Percentiles rank a stretch among this genome's conserved stretches.
phyloP scores from a whole-genome alignment of 2,113 vertebrate species.

The Chionis minor region DNA sequence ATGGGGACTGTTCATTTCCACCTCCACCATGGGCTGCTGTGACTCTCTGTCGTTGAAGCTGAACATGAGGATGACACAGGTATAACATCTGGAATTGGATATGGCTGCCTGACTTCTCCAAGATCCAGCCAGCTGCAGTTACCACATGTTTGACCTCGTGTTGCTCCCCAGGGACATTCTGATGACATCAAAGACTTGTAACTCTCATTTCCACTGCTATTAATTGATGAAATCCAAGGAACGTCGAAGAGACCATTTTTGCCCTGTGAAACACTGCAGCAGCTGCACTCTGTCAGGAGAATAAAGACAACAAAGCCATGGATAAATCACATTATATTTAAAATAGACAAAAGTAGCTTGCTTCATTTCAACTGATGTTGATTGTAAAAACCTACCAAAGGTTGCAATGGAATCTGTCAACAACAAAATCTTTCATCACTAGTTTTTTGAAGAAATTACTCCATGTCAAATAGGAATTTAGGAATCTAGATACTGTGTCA shows the following conservation, averaged over 20 bases:
- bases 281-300: not conserved
- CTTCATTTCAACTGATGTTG: not conserved
- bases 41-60: not conserved
- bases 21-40: not conserved
- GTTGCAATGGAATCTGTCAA: not conserved
- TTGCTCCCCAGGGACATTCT: not conserved
- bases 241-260: not conserved
- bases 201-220: not conserved
- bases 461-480: not conserved
- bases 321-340: not conserved
- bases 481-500: not conserved
- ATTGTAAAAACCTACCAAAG: not conserved
- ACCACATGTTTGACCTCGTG: not conserved
- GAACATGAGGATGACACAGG: not conserved
- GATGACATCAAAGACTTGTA: not conserved
- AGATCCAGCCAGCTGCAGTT: not conserved
- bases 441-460: not conserved
- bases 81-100: rapidly evolving
- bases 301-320: not conserved
- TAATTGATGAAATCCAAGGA: not conserved
- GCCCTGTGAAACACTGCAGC: not conserved
- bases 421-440: not conserved
- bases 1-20: not conserved
- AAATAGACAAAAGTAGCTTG: not conserved
- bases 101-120: not conserved